Base-by-base conservation (phyloP, 2,797 vertebrate genomes). In the Peromyscus melanophrys region DNA sequence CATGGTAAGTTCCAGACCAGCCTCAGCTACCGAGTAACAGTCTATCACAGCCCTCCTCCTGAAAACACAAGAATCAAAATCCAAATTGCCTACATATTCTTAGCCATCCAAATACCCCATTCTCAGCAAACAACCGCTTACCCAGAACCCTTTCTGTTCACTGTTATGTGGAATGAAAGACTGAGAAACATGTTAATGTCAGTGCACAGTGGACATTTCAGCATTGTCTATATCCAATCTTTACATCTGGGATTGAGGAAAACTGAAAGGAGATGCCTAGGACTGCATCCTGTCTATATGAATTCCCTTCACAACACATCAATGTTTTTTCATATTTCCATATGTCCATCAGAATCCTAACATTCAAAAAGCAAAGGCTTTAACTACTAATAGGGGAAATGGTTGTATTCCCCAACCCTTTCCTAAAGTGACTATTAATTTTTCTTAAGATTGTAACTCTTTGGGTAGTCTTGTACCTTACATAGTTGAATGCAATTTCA, bases 401-500 rank as follows among this genome's bases (percentile, higher is more conserved):
- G 69, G 4, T 94, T 94, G 55, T 81, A 4, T 84, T 95, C 94
- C 63, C 92, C 46, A 78, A 17, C 46, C 5, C 93, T 63, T 46
- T 93, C n/a, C 49, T 87, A 91, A 96, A 87, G 14, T 80, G 23
- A 9, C 71, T 76, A 57, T 89, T 86, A 37, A 55, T 71, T 92
- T 96, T 67, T 83, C 29, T 95, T 78, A 92, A 81, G 27, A 14
- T 90, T 85, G 34, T 89, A 83, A 91, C 55, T 65, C 96, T 57
- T 37, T 40, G 75, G 59, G 49, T 61, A 85, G 90, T 63, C 29
- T 69, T 77, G 34, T 73, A 12, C 11, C 13, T 59, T 40, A 81
- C 90, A 90, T 7, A 92, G 43, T 77, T 14, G 0, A 55, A 55
- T 69, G 9, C 12, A 23, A 90, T 82, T 95, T 82, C 73, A 94